Percentiles rank a stretch among this genome's conserved stretches.
Conservation (phyloP, 2,888 invertebrate species). For the Thyatira batis region DNA sequence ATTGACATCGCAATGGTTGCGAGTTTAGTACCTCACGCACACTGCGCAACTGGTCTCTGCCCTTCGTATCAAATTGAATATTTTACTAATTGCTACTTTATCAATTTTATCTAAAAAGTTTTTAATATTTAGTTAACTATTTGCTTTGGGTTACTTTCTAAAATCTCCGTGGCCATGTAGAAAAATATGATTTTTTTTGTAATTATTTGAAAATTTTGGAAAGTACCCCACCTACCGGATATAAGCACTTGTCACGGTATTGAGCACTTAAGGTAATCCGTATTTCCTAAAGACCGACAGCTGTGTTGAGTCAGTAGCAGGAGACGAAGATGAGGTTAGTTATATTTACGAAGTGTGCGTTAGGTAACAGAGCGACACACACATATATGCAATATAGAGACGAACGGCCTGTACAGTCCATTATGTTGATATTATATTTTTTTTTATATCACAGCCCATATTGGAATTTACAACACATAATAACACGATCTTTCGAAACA, state of each 20-base stretch:
- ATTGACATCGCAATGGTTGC: slow-evolving; percentile 68
- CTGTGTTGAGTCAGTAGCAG: neutral
- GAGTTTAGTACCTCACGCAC: slow-evolving; percentile 49
- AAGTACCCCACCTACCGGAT: slow-evolving; percentile 33
- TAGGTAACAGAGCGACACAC: slow-evolving; percentile 54
- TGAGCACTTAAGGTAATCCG: neutral
- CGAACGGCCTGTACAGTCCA: slow-evolving; percentile 87
- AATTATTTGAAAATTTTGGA: slow-evolving; percentile 37
- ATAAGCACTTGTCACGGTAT: slow-evolving; percentile 1
- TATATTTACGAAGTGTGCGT: slow-evolving; percentile 31
- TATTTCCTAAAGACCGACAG: neutral
- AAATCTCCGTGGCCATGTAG: slow-evolving; percentile 45
- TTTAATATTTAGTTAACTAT: slow-evolving; percentile 6
- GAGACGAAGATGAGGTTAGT: neutral
- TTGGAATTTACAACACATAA: slow-evolving; percentile 87
- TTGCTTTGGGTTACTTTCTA: slow-evolving; percentile 35
- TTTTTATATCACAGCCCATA: slow-evolving; percentile 90
- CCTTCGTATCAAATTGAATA: slow-evolving; percentile 5
- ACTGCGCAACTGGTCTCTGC: slow-evolving; percentile 23
- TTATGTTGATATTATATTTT: slow-evolving; percentile 83
- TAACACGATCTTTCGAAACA: slow-evolving; percentile 74
- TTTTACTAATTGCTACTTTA: slow-evolving; percentile 3
- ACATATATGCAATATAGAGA: slow-evolving; percentile 75
- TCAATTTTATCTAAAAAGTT: slow-evolving; percentile 7
- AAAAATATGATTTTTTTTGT: slow-evolving; percentile 57